Conservation (phyloP, 2,797 vertebrate species). For the Melopsittacus undulatus region DNA sequence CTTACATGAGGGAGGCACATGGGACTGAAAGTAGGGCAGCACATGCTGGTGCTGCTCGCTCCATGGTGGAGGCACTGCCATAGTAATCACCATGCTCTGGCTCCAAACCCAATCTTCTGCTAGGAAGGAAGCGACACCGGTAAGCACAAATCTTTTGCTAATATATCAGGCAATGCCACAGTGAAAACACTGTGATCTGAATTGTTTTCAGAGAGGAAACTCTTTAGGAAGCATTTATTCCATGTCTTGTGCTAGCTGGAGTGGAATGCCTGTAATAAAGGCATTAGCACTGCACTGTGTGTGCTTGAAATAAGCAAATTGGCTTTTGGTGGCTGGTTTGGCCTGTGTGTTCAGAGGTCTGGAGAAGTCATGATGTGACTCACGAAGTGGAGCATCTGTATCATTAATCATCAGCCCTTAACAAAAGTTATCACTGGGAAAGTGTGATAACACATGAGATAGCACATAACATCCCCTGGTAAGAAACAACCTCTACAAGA, state of each 20-base stretch:
- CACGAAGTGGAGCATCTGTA: not conserved
- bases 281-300: not conserved
- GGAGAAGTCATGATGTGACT: not conserved
- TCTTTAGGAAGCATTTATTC: not conserved
- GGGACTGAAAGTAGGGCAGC: conserved; percentile 18
- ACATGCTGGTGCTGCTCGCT: not conserved
- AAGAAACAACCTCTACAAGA: not conserved
- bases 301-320: not conserved
- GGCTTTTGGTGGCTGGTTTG: not conserved
- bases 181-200: not conserved
- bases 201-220: not conserved
- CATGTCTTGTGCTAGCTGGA: not conserved
- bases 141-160: not conserved
- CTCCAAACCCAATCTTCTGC: not conserved
- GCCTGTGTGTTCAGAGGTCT: not conserved
- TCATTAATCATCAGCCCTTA: not conserved
- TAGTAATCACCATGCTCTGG: not conserved
- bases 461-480: not conserved
- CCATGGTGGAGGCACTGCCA: not conserved
- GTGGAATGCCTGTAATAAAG: not conserved
- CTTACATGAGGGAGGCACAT: not conserved
- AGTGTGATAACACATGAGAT: not conserved
- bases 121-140: not conserved
- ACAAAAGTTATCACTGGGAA: not conserved
- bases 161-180: not conserved